Percentiles rank a stretch among this genome's conserved stretches.
Conservation (phyloP, 2,888 invertebrate species). For the Andricus curvator region DNA sequence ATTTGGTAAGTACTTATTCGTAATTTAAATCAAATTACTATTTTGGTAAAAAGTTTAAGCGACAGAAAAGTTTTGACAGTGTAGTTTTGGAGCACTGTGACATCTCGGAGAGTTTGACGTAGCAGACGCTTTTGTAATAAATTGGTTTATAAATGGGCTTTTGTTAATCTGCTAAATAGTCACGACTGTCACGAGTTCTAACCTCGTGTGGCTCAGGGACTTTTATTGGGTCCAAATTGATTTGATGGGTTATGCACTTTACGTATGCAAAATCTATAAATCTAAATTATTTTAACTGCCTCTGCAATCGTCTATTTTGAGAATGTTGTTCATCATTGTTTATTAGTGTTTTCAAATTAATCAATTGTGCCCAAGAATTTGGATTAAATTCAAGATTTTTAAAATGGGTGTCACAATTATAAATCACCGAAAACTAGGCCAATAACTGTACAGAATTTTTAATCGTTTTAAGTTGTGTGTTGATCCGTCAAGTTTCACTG, state of each 20-base stretch:
- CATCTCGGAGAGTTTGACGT: slow-evolving; percentile 64
- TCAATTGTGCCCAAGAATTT: too few species aligned
- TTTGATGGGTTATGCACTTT: not conserved
- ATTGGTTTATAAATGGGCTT: slow-evolving; percentile 58
- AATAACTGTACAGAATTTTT: too few species aligned
- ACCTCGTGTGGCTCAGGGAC: not conserved
- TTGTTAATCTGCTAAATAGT: slow-evolving; percentile 43
- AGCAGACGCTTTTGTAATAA: slow-evolving; percentile 69
- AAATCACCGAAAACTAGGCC: too few species aligned
- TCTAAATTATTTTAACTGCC: too few species aligned
- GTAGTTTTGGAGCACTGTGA: slow-evolving; percentile 54
- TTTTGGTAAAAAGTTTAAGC: not conserved
- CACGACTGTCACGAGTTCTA: not conserved
- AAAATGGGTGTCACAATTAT: too few species aligned
- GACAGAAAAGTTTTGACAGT: not conserved
- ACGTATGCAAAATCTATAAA: too few species aligned
- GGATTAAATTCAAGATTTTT: too few species aligned
- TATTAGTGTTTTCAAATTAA: not conserved
- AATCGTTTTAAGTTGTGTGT: too few species aligned
- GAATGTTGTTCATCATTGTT: not conserved
- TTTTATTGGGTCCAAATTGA: not conserved
- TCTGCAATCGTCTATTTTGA: too few species aligned
- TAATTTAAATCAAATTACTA: not conserved
- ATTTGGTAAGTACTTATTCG: slow-evolving; percentile 58
- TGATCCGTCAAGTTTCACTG: too few species aligned